Conservation (phyloP, 2,113 vertebrate genomes). For the Mobula birostris region DNA sequence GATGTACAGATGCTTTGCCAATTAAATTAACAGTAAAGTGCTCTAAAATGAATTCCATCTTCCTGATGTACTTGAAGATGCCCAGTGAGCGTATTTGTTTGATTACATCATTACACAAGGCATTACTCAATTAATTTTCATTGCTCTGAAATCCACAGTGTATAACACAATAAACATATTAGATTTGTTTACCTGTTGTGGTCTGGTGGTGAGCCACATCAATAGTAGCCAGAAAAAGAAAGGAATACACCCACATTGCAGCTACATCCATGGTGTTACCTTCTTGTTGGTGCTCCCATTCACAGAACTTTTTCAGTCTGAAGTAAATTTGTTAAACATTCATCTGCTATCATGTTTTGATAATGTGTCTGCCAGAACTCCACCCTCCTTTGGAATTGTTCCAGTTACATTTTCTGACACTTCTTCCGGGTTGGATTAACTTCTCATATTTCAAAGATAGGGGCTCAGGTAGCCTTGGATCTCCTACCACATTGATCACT, state of each 20-base stretch:
- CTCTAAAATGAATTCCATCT: background rate
- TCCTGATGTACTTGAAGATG: background rate
- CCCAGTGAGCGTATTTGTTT: background rate
- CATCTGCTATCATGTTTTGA: background rate
- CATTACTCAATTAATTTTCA: background rate
- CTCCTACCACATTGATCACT: background rate
- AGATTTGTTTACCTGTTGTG: slow-evolving; percentile 16
- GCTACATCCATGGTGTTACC: background rate
- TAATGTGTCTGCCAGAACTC: background rate
- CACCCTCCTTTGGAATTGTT: background rate
- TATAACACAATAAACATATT: background rate
- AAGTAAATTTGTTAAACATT: background rate
- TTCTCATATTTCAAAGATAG: background rate
- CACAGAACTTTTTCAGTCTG: background rate
- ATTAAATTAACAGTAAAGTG: background rate
- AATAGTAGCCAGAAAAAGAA: background rate
- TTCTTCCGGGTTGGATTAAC: background rate
- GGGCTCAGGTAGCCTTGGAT: background rate
- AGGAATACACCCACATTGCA: background rate
- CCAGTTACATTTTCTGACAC: background rate
- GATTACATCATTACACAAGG: background rate
- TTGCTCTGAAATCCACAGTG: background rate
- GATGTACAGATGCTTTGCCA: background rate
- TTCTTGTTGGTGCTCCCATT: no score
- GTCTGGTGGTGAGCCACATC: background rate